These are phyloP conservation scores for Antennarius striatus DNA, from an alignment of 2,113 vertebrate species.

Conservation along the genomic window DNA sequence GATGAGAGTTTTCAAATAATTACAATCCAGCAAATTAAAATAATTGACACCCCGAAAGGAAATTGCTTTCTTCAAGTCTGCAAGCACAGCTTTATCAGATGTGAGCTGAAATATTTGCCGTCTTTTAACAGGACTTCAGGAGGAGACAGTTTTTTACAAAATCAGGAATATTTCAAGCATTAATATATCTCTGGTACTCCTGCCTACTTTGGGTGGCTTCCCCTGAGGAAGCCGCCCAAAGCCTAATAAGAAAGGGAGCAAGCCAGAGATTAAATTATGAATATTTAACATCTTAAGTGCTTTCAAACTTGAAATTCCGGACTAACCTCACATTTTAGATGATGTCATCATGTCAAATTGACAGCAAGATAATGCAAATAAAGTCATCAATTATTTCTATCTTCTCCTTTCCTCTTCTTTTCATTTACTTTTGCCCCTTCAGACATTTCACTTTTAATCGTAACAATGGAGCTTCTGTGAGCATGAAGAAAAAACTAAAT, in stretches of 20 bases:
- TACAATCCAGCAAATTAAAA: too few species aligned
- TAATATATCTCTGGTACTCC: conserved; percentile 28
- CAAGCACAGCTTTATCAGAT: too few species aligned
- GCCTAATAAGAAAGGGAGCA: conserved; percentile 44
- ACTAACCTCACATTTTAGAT: conserved; percentile 26
- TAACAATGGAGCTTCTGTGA: too few species aligned
- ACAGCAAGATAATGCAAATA: background rate
- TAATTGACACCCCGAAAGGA: too few species aligned
- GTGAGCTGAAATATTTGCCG: background rate
- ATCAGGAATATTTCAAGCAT: conserved; percentile 36
- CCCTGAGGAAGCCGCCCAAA: conserved; percentile 12
- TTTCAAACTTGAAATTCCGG: conserved; percentile 34
- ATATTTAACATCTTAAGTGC: conserved; percentile 52
- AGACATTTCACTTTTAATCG: too few species aligned
- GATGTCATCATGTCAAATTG: conserved; percentile 18
- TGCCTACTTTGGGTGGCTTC: background rate
- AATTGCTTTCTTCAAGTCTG: too few species aligned
- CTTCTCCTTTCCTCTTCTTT: too few species aligned
- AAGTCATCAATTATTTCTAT: too few species aligned
- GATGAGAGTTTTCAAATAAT: too few species aligned
- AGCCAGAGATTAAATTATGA: conserved; percentile 53
- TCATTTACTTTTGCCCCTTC: too few species aligned
- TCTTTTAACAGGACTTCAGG: conserved; percentile 12
- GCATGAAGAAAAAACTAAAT: too few species aligned
- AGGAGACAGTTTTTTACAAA: conserved; percentile 11